Base-by-base conservation (phyloP, 2,797 vertebrate species). In the Eurystomus glaucurus region DNA sequence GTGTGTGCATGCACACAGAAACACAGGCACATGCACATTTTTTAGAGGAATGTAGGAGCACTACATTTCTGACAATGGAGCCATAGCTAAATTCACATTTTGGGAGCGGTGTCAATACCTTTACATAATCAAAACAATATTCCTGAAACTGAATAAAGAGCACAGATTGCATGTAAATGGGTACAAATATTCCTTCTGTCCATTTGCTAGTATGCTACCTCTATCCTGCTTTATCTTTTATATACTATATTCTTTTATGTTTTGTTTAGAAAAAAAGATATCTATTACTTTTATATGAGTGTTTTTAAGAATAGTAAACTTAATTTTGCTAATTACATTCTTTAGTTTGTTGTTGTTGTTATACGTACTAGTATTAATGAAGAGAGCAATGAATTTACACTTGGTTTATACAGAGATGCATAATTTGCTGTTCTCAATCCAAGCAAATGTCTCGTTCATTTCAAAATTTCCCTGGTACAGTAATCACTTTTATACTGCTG, bases 101-200 rank as follows among this genome's bases (percentile, higher is more conserved):
- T 58, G 22, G 18, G 14, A 14, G 6, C 2, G 3, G 33, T 33
- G 4, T 65, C 23, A 51, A 8, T 10, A 2, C 14, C 8, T 10
- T 61, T 33, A 23, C 3, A 4, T 57, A 65, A 65, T 35, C 16
- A 82, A 82, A 85, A 78, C 9, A 77, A 31, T 12, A 31, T 39
- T 85, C 8, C 18, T 39, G 31, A 5, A 78, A 62, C 3, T 10
- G 1, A 61, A 29, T 14, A 55, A 70, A 70, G 7, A 61, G 10
- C 26, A 60, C 9, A 60, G 35, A 54, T 37, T 23, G 6, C 21
- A 80, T 65, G 17, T 55, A 52, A 88, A 74, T 48, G 6, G 10
- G 9, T 46, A 25, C 2, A 62, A 77, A n/a, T 7, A 33, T 52
- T 66, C 17, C 61, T 91, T 83, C 29, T 70, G 10, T 8, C 4